phyloP scores from a whole-genome alignment of 2,113 vertebrate genomes.

The Accipiter virgatus region DNA sequence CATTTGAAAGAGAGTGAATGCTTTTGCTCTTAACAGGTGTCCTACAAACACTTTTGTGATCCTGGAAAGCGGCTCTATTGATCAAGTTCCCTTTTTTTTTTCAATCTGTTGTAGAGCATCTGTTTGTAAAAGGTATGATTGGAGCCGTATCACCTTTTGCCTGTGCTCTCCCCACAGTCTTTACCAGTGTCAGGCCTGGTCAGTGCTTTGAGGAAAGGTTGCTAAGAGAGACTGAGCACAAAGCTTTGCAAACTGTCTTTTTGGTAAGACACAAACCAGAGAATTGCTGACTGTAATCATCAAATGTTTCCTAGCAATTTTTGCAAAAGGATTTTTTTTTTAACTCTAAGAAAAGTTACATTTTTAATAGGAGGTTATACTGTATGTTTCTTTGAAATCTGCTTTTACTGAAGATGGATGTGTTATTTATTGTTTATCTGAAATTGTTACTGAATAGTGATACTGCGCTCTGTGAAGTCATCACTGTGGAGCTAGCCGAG shows the following conservation, averaged over 20 bases:
- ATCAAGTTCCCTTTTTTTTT: not conserved
- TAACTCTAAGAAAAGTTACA: not conserved
- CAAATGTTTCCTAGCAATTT: conserved; percentile 6
- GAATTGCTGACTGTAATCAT: not conserved
- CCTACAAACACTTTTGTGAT: conserved; percentile 19
- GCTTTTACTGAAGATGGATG: not conserved
- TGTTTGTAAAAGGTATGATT: conserved; percentile 27
- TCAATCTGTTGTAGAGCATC: not conserved
- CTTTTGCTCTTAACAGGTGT: conserved; percentile 54
- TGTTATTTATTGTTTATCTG: not conserved
- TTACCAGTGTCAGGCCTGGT: conserved; percentile 20
- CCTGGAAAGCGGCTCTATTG: conserved; percentile 27
- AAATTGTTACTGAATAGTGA: not conserved
- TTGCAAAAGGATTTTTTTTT: not conserved
- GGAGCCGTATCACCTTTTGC: not conserved
- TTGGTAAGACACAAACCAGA: conserved; percentile 19
- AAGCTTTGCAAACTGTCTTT: conserved; percentile 8
- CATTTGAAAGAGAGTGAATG: conserved; percentile 27
- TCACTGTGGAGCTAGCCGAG: not conserved
- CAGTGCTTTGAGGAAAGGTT: conserved; percentile 1
- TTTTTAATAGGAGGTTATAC: not conserved
- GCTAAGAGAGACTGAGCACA: not conserved
- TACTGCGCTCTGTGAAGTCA: rapidly evolving
- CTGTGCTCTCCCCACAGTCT: not conserved
- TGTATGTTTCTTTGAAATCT: not conserved